Evolutionary conservation across 2,888 invertebrate genomes (phyloP), one percentile per base, ranked within the genome.

Genomic region (Baccha elongata): DNA sequence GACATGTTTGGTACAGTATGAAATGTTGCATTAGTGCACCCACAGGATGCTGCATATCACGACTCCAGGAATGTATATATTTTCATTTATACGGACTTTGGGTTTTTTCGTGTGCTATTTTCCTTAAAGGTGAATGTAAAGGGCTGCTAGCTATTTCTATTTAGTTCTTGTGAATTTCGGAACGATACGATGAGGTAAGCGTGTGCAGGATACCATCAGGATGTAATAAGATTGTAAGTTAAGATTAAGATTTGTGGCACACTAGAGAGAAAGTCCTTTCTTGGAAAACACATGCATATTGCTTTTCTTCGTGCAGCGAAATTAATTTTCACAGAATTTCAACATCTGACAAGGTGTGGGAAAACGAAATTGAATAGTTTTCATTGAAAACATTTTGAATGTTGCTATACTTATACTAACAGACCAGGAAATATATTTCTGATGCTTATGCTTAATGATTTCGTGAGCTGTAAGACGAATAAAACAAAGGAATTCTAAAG

Each of bases 221-320:
- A 62, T 48, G 50, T 50, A 32, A 60, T 55, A 68, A 69, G 53
- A 26, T 76, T 69, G 60, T 19, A 29, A 62, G 55, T 55, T 64
- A 50, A 69, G 60, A 79, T 73, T 68, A 60, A 79, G 73, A 79
- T 79, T 60, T n/a, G n/a, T n/a, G n/a, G n/a, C n/a, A n/a, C n/a
- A 67, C 60, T 72, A 55, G 60, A 35, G 37, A 29, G 32, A 6
- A 58, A 29, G 29, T 46, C 40, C 29, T 40, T 53, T 10, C 8
- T 17, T n/a, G 29, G 65, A 37, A 62, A 44, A 67, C 32, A 23
- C 29, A 62, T 50, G 21, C 50, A 58, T 65, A 42, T 78, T 65
- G 78, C 42, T 65, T 65, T 72, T n/a, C 50, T 72, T 44, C 40
- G 37, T 19, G 42, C 15, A 42, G 35, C 26, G 13, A 65, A 64